Conservation (phyloP, 2,797 vertebrate genomes). For the Oceanodroma leucorhoa region DNA sequence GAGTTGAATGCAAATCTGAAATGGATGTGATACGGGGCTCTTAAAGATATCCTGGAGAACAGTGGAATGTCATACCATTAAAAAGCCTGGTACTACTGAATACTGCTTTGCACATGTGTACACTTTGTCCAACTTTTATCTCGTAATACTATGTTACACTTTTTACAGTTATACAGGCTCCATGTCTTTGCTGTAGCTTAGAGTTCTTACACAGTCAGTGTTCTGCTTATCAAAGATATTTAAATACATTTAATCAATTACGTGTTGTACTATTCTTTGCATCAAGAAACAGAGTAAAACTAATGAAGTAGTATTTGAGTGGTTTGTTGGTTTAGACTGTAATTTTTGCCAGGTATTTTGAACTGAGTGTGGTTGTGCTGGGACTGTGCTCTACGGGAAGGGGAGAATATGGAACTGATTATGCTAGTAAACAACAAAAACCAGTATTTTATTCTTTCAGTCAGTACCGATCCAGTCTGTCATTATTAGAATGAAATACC, state of each 20-base stretch:
- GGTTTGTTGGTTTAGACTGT: background rate
- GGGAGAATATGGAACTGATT: background rate
- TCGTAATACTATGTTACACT: background rate
- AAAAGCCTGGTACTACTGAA: background rate
- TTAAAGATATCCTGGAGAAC: background rate
- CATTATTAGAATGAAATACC: background rate
- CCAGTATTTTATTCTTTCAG: background rate
- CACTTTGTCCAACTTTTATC: background rate
- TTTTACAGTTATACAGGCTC: background rate
- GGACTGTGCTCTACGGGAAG: fast-evolving
- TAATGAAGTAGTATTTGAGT: background rate
- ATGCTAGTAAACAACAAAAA: background rate
- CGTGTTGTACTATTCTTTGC: background rate
- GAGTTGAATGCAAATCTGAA: background rate
- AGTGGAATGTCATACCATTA: background rate
- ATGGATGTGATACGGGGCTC: background rate
- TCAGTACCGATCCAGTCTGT: background rate
- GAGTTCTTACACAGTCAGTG: background rate
- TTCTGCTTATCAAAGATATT: background rate
- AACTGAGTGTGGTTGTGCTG: background rate
- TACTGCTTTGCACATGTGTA: background rate
- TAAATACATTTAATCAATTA: background rate
- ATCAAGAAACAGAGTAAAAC: background rate
- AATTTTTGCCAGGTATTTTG: background rate
- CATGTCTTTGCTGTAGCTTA: background rate